Evolutionary conservation across 2,888 invertebrate genomes (phyloP).

Genomic region (Disparrhopalites patrizii): DNA sequence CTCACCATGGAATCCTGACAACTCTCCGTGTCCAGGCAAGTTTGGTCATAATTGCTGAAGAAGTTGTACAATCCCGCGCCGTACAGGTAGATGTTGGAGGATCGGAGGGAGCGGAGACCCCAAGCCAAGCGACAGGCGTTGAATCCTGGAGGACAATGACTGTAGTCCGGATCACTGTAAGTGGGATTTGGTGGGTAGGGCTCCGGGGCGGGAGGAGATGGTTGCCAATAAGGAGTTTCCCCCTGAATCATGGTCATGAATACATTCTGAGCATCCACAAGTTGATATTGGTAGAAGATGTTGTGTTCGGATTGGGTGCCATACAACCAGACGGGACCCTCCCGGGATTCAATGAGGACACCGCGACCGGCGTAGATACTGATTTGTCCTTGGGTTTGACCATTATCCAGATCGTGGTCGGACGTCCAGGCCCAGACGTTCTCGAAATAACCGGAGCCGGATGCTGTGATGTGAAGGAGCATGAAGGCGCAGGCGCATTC

Average conservation of each 20-base stretch:
- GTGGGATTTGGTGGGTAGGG: constrained; percentile 33
- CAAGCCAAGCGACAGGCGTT: constrained; percentile 36
- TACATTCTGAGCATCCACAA: constrained; percentile 36
- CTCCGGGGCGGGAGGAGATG: constrained; percentile 39
- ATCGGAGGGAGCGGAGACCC: constrained; percentile 28
- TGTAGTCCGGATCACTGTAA: constrained; percentile 37
- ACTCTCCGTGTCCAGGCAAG: constrained; percentile 39
- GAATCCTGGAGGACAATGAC: constrained; percentile 31
- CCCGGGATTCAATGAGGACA: constrained; percentile 37
- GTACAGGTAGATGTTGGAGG: constrained; percentile 39
- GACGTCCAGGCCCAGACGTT: constrained; percentile 47
- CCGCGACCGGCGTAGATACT: constrained; percentile 42
- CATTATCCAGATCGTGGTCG: constrained; percentile 42
- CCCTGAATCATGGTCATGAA: constrained; percentile 46
- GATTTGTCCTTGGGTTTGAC: constrained; percentile 39
- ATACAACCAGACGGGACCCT: constrained; percentile 45
- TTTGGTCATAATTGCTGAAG: constrained; percentile 44
- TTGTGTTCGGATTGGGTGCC: constrained; percentile 46
- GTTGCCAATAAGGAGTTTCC: constrained; percentile 45
- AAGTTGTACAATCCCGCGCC: constrained; percentile 47
- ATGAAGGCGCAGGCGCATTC: constrained; percentile 38
- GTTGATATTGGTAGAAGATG: constrained; percentile 42
- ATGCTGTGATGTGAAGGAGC: constrained; percentile 37
- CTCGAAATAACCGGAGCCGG: constrained; percentile 34
- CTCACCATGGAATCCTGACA: constrained; percentile 42